A percentile compares a stretch with the other conserved stretches of the same genome.
These are phyloP conservation scores for Abscondita cerata DNA, from an alignment of 2,888 invertebrate genomes.

Conservation along the genomic window DNA sequence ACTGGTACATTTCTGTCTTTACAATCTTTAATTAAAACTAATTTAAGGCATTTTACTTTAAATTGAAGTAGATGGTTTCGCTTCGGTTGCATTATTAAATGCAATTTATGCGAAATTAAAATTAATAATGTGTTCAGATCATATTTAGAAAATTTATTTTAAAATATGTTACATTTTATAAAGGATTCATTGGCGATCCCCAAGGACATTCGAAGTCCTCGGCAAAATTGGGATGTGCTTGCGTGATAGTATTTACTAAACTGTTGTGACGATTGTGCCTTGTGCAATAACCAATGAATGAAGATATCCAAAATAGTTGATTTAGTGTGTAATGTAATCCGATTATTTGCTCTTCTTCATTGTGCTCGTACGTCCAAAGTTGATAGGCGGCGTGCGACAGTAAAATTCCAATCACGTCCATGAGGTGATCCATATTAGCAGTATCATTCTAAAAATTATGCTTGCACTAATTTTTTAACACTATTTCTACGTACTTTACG, in stretches of 20 bases:
- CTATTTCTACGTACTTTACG: no score
- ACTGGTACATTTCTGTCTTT: no score
- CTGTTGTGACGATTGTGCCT: neutral
- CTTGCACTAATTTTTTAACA: no score
- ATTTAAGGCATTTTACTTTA: no score
- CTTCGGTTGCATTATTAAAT: conserved; percentile 1
- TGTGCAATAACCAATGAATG: conserved; percentile 7
- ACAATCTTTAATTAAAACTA: conserved; percentile 1
- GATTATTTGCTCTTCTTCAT: conserved; percentile 70
- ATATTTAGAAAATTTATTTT: neutral
- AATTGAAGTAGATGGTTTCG: neutral
- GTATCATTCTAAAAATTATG: neutral
- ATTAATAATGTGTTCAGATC: neutral
- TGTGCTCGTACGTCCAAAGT: conserved; percentile 71
- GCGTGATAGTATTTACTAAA: neutral
- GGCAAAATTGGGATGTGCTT: conserved; percentile 6
- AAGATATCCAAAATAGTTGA: conserved; percentile 60
- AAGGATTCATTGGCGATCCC: conserved; percentile 14
- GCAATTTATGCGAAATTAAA: neutral
- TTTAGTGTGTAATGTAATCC: conserved; percentile 72
- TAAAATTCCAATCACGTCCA: conserved; percentile 89
- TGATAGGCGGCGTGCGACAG: conserved; percentile 84
- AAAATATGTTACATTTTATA: conserved; percentile 20
- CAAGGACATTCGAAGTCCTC: conserved; percentile 18
- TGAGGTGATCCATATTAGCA: conserved; percentile 77